Conservation (phyloP, 1,140 invertebrate genomes). For the Drosophila gunungcola region DNA sequence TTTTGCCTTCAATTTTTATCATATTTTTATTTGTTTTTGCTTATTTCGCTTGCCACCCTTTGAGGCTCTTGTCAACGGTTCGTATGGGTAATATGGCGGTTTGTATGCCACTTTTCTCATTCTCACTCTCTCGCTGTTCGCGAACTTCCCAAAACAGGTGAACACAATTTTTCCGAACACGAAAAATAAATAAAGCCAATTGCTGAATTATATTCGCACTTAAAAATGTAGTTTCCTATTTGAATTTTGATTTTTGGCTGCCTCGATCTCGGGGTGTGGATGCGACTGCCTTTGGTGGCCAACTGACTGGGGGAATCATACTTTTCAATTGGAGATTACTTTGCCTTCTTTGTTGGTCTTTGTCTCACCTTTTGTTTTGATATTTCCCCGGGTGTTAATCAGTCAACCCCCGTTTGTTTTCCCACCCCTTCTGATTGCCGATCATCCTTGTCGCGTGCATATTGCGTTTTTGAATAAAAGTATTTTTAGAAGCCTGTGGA, state of each 20-base stretch:
- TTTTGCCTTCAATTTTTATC: slow-evolving; percentile 42
- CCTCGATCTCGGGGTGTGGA: slow-evolving; percentile 38
- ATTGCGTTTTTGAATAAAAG: slow-evolving; percentile 36
- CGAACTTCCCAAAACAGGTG: slow-evolving; percentile 45
- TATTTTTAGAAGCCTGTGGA: slow-evolving; percentile 48
- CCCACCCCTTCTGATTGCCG: slow-evolving; percentile 1
- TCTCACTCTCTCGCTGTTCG: slow-evolving; percentile 5
- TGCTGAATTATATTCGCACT: slow-evolving; percentile 27
- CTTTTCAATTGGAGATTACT: slow-evolving; percentile 17
- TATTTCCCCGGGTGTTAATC: slow-evolving; percentile 53
- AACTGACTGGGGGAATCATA: slow-evolving; percentile 26
- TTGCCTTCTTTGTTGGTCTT: slow-evolving; percentile 41
- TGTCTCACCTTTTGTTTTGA: slow-evolving; percentile 57
- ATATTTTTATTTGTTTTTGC: slow-evolving; percentile 5
- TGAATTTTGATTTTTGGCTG: slow-evolving; percentile 15
- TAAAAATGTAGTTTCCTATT: slow-evolving; percentile 21
- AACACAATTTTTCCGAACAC: slow-evolving; percentile 37
- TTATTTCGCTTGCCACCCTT: slow-evolving; percentile 27
- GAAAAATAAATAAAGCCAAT: slow-evolving; percentile 54
- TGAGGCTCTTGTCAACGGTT: slow-evolving; percentile 38
- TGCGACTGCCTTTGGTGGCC: slow-evolving; percentile 38
- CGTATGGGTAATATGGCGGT: slow-evolving; percentile 75
- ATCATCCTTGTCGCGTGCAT: slow-evolving; percentile 72
- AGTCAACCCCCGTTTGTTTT: slow-evolving; percentile 13
- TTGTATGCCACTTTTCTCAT: slow-evolving; percentile 54